Evolutionary conservation across 2,113 vertebrate genomes (phyloP).

Genomic region (Apistogramma diplotaenia): DNA sequence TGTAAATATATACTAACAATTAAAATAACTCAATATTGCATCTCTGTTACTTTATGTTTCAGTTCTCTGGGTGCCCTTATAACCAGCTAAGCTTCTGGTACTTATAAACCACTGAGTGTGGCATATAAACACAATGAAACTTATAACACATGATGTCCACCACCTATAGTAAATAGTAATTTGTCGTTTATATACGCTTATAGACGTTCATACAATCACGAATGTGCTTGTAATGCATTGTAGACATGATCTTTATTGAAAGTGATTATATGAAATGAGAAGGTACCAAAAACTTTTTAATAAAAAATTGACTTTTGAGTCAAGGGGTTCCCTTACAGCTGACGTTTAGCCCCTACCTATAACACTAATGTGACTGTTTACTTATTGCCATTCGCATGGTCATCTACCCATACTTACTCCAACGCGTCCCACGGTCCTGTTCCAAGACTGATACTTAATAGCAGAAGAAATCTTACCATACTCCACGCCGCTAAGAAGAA

Average conservation of each 20-base stretch:
- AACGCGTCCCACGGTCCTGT: too few species aligned
- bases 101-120: neutral
- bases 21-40: neutral
- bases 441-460: neutral
- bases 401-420: neutral
- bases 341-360: too few species aligned
- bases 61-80: neutral
- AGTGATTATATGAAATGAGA: neutral
- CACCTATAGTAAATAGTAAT: neutral
- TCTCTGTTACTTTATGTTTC: neutral
- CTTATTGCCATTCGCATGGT: neutral
- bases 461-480: conserved; percentile 73
- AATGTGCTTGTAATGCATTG: neutral
- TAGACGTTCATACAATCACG: neutral
- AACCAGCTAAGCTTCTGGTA: neutral
- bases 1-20: too few species aligned
- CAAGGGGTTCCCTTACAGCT: too few species aligned
- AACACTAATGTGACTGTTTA: too few species aligned
- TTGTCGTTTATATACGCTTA: neutral
- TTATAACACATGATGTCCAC: neutral
- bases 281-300: too few species aligned
- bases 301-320: too few species aligned
- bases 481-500: conserved; percentile 82
- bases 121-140: neutral
- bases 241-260: neutral